Percentiles rank a stretch among this genome's conserved stretches.
These are phyloP conservation scores for Tiliacea citrago DNA, from an alignment of 2,888 invertebrate genomes.

Conservation along the genomic window DNA sequence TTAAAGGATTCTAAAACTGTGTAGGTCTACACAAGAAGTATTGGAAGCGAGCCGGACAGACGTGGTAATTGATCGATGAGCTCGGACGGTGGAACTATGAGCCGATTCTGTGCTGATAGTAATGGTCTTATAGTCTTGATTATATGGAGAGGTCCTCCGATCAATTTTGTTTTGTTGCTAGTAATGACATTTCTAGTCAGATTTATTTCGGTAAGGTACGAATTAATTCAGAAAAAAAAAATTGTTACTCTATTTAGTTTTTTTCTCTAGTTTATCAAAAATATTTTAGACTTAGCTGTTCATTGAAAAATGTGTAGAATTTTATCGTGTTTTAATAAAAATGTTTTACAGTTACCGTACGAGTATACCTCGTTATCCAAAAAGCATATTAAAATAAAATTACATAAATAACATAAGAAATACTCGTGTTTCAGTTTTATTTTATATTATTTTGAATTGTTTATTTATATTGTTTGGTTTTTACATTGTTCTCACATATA, in stretches of 20 bases:
- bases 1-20: conserved; percentile 7
- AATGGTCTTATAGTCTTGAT: conserved; percentile 14
- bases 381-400: background rate
- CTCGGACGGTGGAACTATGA: conserved; percentile 35
- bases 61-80: conserved; percentile 74
- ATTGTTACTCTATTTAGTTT: too few relatives aligned
- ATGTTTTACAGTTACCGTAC: too few relatives aligned
- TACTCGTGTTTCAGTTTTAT: too few relatives aligned
- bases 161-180: background rate
- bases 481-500: too few relatives aligned
- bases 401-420: too few relatives aligned
- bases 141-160: conserved; percentile 29
- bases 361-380: background rate
- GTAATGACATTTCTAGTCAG: background rate
- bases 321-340: background rate
- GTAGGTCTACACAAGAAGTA: conserved; percentile 48
- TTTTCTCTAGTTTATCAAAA: background rate
- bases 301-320: background rate
- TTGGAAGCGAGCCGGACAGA: conserved; percentile 62
- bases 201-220: background rate
- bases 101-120: conserved; percentile 54
- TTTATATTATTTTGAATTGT: too few relatives aligned
- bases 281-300: background rate
- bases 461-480: too few relatives aligned
- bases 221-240: too few relatives aligned